Conservation (phyloP, 2,888 invertebrate genomes). For the Tridacna gigas region DNA sequence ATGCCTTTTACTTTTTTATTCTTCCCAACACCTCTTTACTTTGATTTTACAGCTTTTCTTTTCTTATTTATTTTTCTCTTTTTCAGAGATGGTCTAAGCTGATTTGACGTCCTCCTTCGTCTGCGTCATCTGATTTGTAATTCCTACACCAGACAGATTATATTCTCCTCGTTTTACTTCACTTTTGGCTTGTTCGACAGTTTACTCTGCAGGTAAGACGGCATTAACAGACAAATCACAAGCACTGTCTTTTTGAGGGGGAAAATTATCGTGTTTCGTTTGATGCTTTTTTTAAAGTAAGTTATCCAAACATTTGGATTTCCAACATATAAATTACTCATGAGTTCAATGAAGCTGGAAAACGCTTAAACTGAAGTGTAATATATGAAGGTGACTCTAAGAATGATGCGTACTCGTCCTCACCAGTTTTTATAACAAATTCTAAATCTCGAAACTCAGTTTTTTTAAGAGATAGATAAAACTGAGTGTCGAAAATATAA, state of each 20-base stretch:
- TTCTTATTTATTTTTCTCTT: not conserved
- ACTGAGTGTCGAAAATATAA: slow-evolving; percentile 43
- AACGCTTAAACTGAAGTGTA: slow-evolving; percentile 58
- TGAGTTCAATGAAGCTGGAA: slow-evolving; percentile 47
- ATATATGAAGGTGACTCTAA: slow-evolving; percentile 43
- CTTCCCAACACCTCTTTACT: not conserved
- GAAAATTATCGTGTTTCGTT: not conserved
- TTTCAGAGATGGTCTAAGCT: not conserved
- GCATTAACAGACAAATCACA: slow-evolving; percentile 23
- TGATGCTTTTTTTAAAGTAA: not conserved
- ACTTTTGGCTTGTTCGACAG: slow-evolving; percentile 47
- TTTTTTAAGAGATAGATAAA: slow-evolving; percentile 50
- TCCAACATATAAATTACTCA: slow-evolving; percentile 21
- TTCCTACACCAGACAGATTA: slow-evolving; percentile 26
- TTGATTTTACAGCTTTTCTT: not conserved
- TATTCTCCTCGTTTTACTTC: slow-evolving; percentile 49
- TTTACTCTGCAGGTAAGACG: slow-evolving; percentile 46
- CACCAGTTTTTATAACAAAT: slow-evolving; percentile 49
- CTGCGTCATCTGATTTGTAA: slow-evolving; percentile 15
- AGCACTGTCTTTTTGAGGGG: not conserved
- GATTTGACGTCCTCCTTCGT: not conserved
- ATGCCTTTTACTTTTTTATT: not conserved
- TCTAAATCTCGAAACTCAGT: slow-evolving; percentile 46
- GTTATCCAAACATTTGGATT: not conserved
- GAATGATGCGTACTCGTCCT: slow-evolving; percentile 51